A percentile compares a stretch with the other conserved stretches of the same genome.
Conservation (phyloP, 2,888 invertebrate genomes). For the Volucella inanis region DNA sequence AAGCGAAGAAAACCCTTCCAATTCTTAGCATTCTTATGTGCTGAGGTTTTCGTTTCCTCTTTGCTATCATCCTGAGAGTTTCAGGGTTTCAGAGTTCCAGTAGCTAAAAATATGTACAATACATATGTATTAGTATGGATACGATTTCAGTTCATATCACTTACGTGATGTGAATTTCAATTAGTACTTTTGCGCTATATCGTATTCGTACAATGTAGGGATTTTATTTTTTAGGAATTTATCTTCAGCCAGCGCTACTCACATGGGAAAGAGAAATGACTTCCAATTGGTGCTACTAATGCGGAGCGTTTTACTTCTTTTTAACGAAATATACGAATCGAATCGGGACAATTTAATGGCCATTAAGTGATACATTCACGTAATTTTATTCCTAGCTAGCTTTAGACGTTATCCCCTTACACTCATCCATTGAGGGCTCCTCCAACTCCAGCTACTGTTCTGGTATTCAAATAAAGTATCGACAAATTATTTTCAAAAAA, state of each 20-base stretch:
- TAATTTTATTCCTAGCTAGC: slow-evolving; percentile 56
- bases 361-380: slow-evolving; percentile 73
- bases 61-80: neutral
- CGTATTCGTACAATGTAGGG: neutral
- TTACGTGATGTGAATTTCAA: slow-evolving; percentile 75
- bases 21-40: neutral
- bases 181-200: slow-evolving; percentile 39
- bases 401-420: neutral
- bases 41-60: slow-evolving; percentile 20
- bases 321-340: slow-evolving; percentile 43
- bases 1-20: slow-evolving; percentile 23
- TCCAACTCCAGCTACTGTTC: slow-evolving; percentile 18
- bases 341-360: slow-evolving; percentile 73
- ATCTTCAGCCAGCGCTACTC: slow-evolving; percentile 51
- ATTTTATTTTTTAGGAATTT: slow-evolving; percentile 50
- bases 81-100: neutral
- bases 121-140: slow-evolving; percentile 25
- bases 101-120: neutral
- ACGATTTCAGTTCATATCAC: slow-evolving; percentile 72
- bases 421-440: neutral
- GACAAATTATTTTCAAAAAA: slow-evolving; percentile 69
- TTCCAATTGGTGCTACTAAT: slow-evolving; percentile 72
- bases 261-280: slow-evolving; percentile 62
- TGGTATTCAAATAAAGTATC: slow-evolving; percentile 64
- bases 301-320: slow-evolving; percentile 60